These are phyloP conservation scores for Hippocampus barbouri DNA, from an alignment of 2,113 vertebrate species.

Conservation along the genomic window DNA sequence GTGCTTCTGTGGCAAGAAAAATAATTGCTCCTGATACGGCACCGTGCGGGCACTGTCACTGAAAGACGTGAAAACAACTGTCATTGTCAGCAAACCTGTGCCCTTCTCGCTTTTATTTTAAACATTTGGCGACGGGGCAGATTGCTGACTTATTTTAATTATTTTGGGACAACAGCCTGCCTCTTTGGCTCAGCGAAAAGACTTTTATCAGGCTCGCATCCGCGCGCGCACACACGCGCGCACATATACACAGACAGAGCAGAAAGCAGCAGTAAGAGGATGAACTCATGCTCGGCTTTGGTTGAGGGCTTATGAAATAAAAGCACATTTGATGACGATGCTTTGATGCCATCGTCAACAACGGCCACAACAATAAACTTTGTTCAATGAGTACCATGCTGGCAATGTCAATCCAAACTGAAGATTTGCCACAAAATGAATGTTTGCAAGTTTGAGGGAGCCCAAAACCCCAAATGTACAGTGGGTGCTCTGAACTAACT, in stretches of 20 bases:
- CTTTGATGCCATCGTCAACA: too few species aligned
- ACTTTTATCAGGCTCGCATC: neutral
- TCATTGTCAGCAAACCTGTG: neutral
- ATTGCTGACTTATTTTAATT: neutral
- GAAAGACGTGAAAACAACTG: neutral
- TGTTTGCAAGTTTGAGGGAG: too few species aligned
- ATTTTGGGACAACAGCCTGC: neutral
- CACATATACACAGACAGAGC: neutral
- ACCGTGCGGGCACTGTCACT: neutral
- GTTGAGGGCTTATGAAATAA: neutral
- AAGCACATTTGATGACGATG: neutral
- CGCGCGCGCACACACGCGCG: neutral
- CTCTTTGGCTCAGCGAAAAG: neutral
- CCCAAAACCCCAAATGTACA: too few species aligned
- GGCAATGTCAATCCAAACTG: too few species aligned
- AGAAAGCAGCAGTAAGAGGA: neutral
- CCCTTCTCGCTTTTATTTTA: neutral
- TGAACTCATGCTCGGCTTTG: neutral
- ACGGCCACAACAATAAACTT: too few species aligned
- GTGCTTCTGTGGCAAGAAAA: neutral
- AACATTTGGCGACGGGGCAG: neutral
- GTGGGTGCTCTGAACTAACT: too few species aligned
- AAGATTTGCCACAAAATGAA: too few species aligned
- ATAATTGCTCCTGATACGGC: neutral
- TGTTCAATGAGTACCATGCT: too few species aligned